phyloP scores from a whole-genome alignment of 2,113 vertebrate genomes.

The Corydoras maculifer region DNA sequence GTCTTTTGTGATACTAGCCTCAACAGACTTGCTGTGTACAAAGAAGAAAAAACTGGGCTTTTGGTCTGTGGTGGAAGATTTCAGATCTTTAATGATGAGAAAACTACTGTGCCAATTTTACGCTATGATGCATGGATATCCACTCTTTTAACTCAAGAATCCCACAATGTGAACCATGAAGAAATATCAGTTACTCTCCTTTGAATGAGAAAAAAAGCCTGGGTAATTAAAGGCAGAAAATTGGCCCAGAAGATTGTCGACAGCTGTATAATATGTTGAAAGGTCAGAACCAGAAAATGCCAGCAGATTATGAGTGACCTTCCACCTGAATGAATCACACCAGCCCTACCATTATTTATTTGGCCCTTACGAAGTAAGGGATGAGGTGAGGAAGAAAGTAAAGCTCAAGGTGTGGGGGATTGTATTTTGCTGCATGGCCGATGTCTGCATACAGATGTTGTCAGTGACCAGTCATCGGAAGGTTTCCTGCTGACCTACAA shows the following conservation, averaged over 20 bases:
- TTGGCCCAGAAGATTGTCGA: too few species aligned
- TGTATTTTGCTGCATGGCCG: too few species aligned
- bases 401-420: not conserved
- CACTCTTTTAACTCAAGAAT: too few species aligned
- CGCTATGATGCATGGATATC: too few species aligned
- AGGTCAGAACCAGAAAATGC: not conserved
- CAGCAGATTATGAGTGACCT: not conserved
- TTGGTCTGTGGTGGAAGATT: too few species aligned
- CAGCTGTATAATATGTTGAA: not conserved
- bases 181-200: not conserved
- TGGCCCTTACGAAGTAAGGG: conserved; percentile 23
- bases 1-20: not conserved
- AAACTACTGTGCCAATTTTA: too few species aligned
- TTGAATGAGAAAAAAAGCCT: not conserved
- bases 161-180: not conserved
- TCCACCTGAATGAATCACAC: not conserved
- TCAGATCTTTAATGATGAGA: too few species aligned
- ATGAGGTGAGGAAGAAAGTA: not conserved
- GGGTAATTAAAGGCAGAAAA: too few species aligned
- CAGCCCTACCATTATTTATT: conserved; percentile 21
- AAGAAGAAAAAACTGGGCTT: too few species aligned
- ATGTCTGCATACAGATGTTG: conserved; percentile 11
- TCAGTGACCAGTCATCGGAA: conserved; percentile 12
- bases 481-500: conserved; percentile 28
- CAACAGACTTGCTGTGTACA: too few species aligned